Percentiles rank a stretch among this genome's conserved stretches.
phyloP scores from a whole-genome alignment of 2,797 vertebrate genomes.

The Perdix hodgsoniae region DNA sequence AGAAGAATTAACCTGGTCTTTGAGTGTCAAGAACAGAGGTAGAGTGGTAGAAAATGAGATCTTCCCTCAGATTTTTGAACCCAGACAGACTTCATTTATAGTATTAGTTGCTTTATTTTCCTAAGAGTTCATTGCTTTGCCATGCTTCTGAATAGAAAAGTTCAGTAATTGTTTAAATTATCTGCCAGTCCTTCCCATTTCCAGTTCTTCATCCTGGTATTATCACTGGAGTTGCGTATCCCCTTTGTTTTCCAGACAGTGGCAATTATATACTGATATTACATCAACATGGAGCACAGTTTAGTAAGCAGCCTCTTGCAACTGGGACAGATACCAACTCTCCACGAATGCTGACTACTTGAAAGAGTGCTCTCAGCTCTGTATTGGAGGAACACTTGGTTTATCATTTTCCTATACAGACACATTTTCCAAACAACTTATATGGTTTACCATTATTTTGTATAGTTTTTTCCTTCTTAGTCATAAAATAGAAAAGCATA shows the following conservation, averaged over 20 bases:
- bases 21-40: not conserved
- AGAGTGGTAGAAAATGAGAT: not conserved
- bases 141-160: not conserved
- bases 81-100: not conserved
- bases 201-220: rapidly evolving
- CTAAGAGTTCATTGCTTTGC: not conserved
- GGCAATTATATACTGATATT: not conserved
- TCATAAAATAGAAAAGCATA: not conserved
- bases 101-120: not conserved
- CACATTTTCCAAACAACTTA: not conserved
- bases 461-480: constrained; percentile 14
- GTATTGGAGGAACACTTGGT: not conserved
- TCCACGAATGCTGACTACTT: not conserved
- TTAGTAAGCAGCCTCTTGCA: not conserved
- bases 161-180: not conserved
- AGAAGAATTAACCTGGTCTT: not conserved
- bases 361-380: not conserved
- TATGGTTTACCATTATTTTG: not conserved
- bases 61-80: not conserved
- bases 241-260: not conserved
- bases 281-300: not conserved
- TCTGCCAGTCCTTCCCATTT: not conserved
- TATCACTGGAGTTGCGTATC: not conserved
- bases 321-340: not conserved
- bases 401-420: not conserved